These are phyloP conservation scores for Brachynemurus nebulosus DNA, from an alignment of 2,888 invertebrate genomes.

Conservation along the genomic window DNA sequence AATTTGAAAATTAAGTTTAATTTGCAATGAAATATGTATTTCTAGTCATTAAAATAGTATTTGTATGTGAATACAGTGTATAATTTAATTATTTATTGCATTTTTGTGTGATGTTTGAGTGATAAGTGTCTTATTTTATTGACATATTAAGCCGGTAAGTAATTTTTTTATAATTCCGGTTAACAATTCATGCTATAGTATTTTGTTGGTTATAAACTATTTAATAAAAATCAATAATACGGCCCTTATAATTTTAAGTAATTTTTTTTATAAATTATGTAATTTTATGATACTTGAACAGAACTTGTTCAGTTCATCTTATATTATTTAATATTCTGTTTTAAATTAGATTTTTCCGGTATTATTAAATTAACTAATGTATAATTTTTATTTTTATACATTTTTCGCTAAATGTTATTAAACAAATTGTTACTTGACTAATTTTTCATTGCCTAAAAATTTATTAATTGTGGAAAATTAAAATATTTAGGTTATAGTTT, in stretches of 20 bases:
- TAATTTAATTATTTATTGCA: not conserved
- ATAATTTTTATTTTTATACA: no score
- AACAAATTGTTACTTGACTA: no score
- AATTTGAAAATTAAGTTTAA: constrained; percentile 3
- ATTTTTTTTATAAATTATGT: constrained; percentile 1
- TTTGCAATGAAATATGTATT: constrained; percentile 4
- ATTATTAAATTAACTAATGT: no score
- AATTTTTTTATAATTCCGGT: not conserved
- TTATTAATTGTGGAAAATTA: no score
- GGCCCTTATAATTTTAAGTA: not conserved
- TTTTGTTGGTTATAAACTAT: constrained; percentile 5
- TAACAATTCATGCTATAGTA: constrained; percentile 1
- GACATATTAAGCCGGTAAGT: constrained; percentile 6
- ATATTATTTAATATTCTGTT: no score
- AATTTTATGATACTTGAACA: no score
- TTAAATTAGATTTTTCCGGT: no score
- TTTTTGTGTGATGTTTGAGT: constrained; percentile 7
- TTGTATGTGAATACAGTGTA: not conserved
- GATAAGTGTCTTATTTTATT: not conserved
- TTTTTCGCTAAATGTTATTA: no score
- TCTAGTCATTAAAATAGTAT: constrained; percentile 8
- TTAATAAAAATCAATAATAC: constrained; percentile 1
- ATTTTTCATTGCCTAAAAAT: no score
- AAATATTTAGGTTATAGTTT: no score
- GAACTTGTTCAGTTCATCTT: no score